A percentile compares a stretch with the other conserved stretches of the same genome.
These are phyloP conservation scores for Drosophila sproati DNA, from an alignment of 1,140 invertebrate species.

Conservation along the genomic window DNA sequence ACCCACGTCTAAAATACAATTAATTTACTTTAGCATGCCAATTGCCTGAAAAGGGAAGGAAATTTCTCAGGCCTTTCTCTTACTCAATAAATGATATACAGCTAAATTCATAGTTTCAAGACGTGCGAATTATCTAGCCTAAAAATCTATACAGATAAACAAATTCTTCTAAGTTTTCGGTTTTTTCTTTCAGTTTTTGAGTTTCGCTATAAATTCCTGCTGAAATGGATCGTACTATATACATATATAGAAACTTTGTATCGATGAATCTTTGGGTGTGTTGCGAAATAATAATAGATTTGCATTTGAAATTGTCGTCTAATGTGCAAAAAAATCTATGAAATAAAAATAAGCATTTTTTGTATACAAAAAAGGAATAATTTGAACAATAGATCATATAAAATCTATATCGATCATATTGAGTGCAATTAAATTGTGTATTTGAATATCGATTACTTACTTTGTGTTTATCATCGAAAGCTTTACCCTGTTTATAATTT, in stretches of 20 bases:
- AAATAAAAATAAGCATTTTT: conserved; percentile 54
- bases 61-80: background rate
- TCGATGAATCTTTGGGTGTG: conserved; percentile 27
- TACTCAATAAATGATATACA: too few relatives aligned
- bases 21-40: background rate
- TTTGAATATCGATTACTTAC: conserved; percentile 74
- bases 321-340: conserved; percentile 35
- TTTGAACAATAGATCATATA: conserved; percentile 43
- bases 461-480: conserved; percentile 82
- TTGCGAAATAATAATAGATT: conserved; percentile 32
- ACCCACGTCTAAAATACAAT: too few relatives aligned
- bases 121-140: too few relatives aligned
- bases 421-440: conserved; percentile 37
- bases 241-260: background rate
- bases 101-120: too few relatives aligned
- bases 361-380: conserved; percentile 50
- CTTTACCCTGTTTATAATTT: conserved; percentile 78
- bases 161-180: too few relatives aligned
- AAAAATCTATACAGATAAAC: too few relatives aligned
- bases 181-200: too few relatives aligned
- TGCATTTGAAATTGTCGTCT: conserved; percentile 21
- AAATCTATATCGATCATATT: conserved; percentile 43
- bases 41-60: background rate
- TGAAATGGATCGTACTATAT: conserved; percentile 15
- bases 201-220: conserved; percentile 9